Percentiles rank a stretch among this genome's conserved stretches.
Conservation (phyloP, 2,113 vertebrate species). For the Onychostruthus taczanowskii region DNA sequence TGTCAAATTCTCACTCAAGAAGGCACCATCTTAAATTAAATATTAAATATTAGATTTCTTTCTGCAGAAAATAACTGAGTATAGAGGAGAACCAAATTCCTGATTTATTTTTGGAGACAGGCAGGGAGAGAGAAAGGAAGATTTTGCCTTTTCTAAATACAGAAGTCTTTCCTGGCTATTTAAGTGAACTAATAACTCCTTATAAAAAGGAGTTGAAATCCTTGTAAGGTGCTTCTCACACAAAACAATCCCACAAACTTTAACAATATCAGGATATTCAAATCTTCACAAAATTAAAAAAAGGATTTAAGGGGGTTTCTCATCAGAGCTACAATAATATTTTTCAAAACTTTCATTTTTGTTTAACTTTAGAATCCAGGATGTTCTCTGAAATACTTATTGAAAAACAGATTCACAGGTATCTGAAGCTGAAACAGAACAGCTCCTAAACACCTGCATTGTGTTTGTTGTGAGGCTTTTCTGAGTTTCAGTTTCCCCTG, state of each 20-base stretch:
- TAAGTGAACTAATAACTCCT: background rate
- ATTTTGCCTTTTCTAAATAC: background rate
- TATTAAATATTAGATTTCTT: background rate
- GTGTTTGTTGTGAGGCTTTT: background rate
- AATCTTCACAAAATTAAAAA: background rate
- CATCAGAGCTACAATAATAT: background rate
- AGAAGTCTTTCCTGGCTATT: background rate
- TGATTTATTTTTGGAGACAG: background rate
- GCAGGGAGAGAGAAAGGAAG: background rate
- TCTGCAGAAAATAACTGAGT: background rate
- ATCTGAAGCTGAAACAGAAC: background rate
- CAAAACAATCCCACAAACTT: background rate
- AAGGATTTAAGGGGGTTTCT: background rate
- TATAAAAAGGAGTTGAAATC: background rate
- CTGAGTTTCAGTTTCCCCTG: background rate
- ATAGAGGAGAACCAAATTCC: background rate
- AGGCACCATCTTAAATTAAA: background rate
- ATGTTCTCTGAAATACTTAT: background rate
- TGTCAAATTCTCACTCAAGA: background rate
- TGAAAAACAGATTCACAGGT: background rate
- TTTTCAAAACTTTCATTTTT: conserved; percentile 4
- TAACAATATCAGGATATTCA: background rate
- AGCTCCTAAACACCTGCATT: background rate
- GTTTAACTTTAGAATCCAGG: background rate
- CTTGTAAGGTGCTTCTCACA: background rate